Base-by-base conservation (phyloP, 1,140 invertebrate genomes). In the Drosophila pseudoobscura region DNA sequence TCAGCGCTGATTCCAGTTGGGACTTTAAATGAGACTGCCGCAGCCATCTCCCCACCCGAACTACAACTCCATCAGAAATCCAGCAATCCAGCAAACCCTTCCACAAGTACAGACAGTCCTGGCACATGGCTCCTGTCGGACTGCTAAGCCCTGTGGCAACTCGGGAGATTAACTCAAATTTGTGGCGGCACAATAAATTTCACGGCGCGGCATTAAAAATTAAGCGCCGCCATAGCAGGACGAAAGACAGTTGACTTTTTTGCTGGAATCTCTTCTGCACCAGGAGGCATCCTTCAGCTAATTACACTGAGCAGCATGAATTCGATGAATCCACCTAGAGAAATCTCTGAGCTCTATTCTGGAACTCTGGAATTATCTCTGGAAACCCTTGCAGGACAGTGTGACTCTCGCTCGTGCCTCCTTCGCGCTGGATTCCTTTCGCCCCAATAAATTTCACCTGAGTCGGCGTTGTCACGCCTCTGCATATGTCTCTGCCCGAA, bases 151-250 rank as follows among this genome's bases (percentile, higher is more conserved):
- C 68, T 53, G 20, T 63, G 80, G 82, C 64, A 75, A 50, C 58
- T 68, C 44, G 45, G 35, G 52, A 82, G 82, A 85, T 85, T 85
- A 85, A 87, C 74, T 87, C 82, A 78, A 80, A 85, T 85, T 85
- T 85, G 80, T 87, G 78, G 80, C 78, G 70, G 74, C 51, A 76
- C 74, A 87, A 87, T 85, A 85, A 85, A 87, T 87, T 87, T 87
- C 62, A 78, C 41, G 65, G 62, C 45, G 54, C 46, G 68, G 82
- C 74, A 87, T 85, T 85, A 87, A 85, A 87, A 85, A 85, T 85
- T 85, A 87, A 85, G 82, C 77, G 74, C 29, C 53, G 55, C 57
- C 68, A 71, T 55, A 75, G 57, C 77, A 74, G 65, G 60, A 75
- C 63, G 75, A 13, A 39, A 39, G 78, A 74, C 82, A 69, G 79